Evolutionary conservation across 1,140 invertebrate genomes (phyloP).

Genomic region (Macrostomum lignano): DNA sequence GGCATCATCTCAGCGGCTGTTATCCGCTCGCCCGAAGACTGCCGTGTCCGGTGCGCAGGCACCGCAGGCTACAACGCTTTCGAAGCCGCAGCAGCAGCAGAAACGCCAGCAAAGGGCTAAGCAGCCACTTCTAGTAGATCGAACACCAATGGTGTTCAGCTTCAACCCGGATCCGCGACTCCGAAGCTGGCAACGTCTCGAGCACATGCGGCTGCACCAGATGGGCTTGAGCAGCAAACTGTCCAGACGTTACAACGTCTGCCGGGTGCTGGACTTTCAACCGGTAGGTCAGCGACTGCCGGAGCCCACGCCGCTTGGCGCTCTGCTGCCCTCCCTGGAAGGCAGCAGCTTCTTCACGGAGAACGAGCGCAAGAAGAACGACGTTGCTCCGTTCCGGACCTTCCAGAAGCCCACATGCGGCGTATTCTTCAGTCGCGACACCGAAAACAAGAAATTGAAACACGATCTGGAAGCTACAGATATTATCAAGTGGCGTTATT

Average conservation of each 20-base stretch:
- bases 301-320: neutral
- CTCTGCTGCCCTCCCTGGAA: neutral
- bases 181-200: conserved; percentile 15
- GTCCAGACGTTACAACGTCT: conserved; percentile 1
- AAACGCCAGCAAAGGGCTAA: too few species aligned
- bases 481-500: conserved; percentile 20
- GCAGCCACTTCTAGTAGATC: too few species aligned
- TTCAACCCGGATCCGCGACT: too few species aligned
- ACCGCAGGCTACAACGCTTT: too few species aligned
- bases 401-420: conserved; percentile 20
- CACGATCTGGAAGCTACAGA: conserved; percentile 19
- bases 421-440: conserved; percentile 17
- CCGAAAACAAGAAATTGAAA: conserved; percentile 19
- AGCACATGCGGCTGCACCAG: conserved; percentile 12
- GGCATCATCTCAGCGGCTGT: too few species aligned
- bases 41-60: too few species aligned
- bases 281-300: conserved; percentile 5
- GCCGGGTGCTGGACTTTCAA: conserved; percentile 8
- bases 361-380: conserved; percentile 11
- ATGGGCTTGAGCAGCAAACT: conserved; percentile 10
- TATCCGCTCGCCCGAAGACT: too few species aligned
- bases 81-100: too few species aligned
- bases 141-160: too few species aligned
- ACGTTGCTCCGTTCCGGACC: conserved; percentile 18
- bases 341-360: conserved; percentile 6